A percentile compares a stretch with the other conserved stretches of the same genome.
phyloP scores from a whole-genome alignment of 2,888 invertebrate genomes.

The Autographa pulchrina region DNA sequence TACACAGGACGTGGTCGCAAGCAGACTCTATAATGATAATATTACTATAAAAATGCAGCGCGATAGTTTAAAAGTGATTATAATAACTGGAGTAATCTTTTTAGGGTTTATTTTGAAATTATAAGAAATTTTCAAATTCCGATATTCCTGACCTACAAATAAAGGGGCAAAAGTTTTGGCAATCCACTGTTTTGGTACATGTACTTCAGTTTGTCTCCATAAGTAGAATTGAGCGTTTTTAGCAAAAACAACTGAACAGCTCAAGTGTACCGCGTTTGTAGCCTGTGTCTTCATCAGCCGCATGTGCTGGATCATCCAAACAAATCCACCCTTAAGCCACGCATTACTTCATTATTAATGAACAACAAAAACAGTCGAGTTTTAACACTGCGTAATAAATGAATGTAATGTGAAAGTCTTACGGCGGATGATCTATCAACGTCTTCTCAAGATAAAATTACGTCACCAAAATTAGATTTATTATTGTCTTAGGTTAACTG shows the following conservation, averaged over 20 bases:
- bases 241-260: not conserved
- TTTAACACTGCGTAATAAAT: constrained; percentile 75
- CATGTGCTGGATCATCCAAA: constrained; percentile 14
- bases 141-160: too few species aligned
- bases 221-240: too few species aligned
- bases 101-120: too few species aligned
- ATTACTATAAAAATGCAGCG: too few species aligned
- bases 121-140: too few species aligned
- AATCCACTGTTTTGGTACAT: too few species aligned
- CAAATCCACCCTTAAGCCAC: constrained; percentile 47
- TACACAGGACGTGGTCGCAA: too few species aligned
- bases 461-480: constrained; percentile 75
- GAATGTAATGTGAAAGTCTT: constrained; percentile 73
- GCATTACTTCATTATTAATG: constrained; percentile 59
- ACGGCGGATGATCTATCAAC: constrained; percentile 76
- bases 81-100: too few species aligned
- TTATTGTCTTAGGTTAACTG: constrained; percentile 77
- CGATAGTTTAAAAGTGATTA: too few species aligned
- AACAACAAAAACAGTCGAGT: constrained; percentile 62
- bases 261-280: not conserved
- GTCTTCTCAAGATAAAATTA: constrained; percentile 68
- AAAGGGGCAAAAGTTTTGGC: too few species aligned
- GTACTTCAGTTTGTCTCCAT: too few species aligned
- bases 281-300: not conserved
- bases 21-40: too few species aligned